These are phyloP conservation scores for Eupithecia tripunctaria DNA, from an alignment of 2,888 invertebrate genomes.

Conservation along the genomic window DNA sequence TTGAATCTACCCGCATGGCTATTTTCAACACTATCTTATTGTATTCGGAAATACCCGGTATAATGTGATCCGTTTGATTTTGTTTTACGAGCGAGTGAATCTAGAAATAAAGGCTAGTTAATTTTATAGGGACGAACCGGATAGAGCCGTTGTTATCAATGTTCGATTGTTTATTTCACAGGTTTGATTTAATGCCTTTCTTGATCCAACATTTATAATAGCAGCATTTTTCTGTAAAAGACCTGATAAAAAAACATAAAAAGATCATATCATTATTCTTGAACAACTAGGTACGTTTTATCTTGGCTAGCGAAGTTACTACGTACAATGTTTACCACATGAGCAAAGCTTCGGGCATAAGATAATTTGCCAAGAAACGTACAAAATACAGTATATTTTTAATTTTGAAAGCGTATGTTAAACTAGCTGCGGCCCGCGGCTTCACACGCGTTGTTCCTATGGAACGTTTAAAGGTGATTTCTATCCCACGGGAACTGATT, in stretches of 20 bases:
- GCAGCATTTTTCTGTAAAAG: background rate
- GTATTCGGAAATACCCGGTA: slow-evolving; percentile 71
- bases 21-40: slow-evolving; percentile 78
- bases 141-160: slow-evolving; percentile 6
- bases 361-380: too few species aligned
- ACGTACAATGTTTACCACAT: background rate
- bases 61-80: slow-evolving; percentile 46
- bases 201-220: background rate
- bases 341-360: background rate
- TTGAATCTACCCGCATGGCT: slow-evolving; percentile 77
- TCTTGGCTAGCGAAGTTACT: background rate
- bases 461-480: too few species aligned
- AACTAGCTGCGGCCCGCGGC: too few species aligned
- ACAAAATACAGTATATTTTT: too few species aligned
- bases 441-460: too few species aligned
- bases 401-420: too few species aligned
- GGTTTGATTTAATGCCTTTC: background rate
- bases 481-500: too few species aligned
- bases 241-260: background rate
- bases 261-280: background rate
- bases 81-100: slow-evolving; percentile 41
- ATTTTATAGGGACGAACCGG: slow-evolving; percentile 19
- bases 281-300: background rate
- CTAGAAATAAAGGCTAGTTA: slow-evolving; percentile 38
- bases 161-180: background rate